phyloP scores from a whole-genome alignment of 2,797 vertebrate genomes.

The Chaenodraco wilsoni region DNA sequence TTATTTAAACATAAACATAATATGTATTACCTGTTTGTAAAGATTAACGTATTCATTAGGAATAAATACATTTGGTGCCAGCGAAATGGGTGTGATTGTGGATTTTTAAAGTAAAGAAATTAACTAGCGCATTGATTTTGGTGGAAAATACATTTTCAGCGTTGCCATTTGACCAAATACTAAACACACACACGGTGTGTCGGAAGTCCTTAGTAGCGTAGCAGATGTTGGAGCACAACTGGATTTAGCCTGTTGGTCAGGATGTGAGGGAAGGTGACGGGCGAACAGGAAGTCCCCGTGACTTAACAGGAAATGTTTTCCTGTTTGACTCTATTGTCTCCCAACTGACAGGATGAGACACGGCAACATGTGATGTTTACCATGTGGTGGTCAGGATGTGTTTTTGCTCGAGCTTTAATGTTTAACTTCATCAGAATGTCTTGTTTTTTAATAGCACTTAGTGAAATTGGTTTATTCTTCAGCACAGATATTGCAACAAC shows the following conservation, averaged over 20 bases:
- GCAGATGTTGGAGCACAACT: slow-evolving; percentile 32
- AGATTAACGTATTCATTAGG: no score
- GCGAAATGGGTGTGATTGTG: neutral
- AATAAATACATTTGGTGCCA: neutral
- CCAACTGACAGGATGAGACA: slow-evolving; percentile 21
- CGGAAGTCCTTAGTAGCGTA: slow-evolving; percentile 14
- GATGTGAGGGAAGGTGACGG: slow-evolving; percentile 43
- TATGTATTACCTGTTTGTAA: neutral
- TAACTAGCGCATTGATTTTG: neutral
- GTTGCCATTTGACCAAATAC: neutral
- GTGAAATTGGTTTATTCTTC: neutral
- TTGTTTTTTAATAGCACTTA: neutral
- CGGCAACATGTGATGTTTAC: neutral
- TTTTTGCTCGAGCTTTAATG: neutral
- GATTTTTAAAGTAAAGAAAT: neutral
- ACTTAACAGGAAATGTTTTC: slow-evolving; percentile 47
- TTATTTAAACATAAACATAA: neutral
- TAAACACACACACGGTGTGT: neutral
- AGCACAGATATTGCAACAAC: neutral
- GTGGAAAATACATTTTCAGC: neutral
- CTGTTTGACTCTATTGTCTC: slow-evolving; percentile 43
- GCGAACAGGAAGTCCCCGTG: slow-evolving; percentile 50
- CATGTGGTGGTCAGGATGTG: neutral
- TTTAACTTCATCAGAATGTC: neutral
- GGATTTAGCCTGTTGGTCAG: slow-evolving; percentile 29